Evolutionary conservation across 1,140 invertebrate species (phyloP), one percentile per base, ranked within the genome.

Genomic region (Zophobas atratus): DNA sequence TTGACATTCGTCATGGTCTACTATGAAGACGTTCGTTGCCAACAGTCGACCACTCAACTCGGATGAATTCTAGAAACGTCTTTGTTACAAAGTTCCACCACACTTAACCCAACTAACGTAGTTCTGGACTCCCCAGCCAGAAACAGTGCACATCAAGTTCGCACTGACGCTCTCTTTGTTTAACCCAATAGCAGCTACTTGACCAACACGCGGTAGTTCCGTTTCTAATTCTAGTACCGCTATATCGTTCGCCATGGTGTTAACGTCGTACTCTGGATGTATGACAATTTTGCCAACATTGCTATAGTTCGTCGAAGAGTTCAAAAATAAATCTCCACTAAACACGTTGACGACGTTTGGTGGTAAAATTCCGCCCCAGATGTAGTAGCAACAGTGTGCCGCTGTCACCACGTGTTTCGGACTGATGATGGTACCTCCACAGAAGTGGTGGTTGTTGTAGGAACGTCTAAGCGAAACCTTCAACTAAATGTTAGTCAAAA

Each of bases 331-430:
- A 5, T 51, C 6, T 20, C 49, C 49, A 4, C 2, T 20, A 2
- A 20, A 6, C 4, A 51, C 49, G 49, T 20, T 51, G 6, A 51
- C 49, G 6, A 51, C 20, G n/a, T 2, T 6, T 2, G 49, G 49
- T 2, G 49, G 49, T 6, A 51, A 20, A 4, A 6, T 2, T 2
- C 49, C 49, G n/a, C 49, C 49, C 49, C 49, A 51, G 3, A 51
- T 20, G 49, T 51, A 51, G 49, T 6, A 51, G 4, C 3, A 33
- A 20, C 57, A 60, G n/a, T 60, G 57, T 6, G 57, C 57, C 1
- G 57, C 57, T 34, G 57, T 60, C 38, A 60, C n/a, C 20, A 60
- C n/a, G 33, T 60, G 57, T 36, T 35, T 38, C 2, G 34, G 57
- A 20, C 4, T 60, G 8, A 60, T 60, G 20, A 60, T 60, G 57